Percentiles rank a stretch among this genome's conserved stretches.
phyloP scores from a whole-genome alignment of 2,888 invertebrate species.

The Bruchidius siliquastri region DNA sequence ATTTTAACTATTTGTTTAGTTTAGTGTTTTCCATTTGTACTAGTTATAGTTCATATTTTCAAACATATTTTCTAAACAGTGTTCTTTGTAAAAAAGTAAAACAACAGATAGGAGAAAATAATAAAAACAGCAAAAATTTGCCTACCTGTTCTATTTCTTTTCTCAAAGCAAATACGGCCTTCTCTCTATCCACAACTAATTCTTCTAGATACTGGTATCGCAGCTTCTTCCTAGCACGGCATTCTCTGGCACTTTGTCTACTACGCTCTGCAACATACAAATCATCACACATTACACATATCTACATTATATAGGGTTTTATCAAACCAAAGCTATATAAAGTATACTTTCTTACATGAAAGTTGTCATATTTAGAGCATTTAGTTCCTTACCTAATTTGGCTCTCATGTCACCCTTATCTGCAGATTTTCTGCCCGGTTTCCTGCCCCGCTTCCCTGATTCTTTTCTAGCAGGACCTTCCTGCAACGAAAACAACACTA shows the following conservation, averaged over 20 bases:
- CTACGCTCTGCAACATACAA: slow-evolving; percentile 70
- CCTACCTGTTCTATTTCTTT: slow-evolving; percentile 86
- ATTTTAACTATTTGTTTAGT: too few species aligned
- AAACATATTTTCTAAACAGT: too few species aligned
- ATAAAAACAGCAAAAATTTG: too few species aligned
- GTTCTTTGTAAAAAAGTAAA: too few species aligned
- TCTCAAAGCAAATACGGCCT: slow-evolving; percentile 80
- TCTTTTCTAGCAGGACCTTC: slow-evolving; percentile 69
- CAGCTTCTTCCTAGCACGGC: slow-evolving; percentile 92
- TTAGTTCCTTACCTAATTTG: slow-evolving; percentile 66
- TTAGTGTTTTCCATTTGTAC: too few species aligned
- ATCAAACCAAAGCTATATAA: too few species aligned
- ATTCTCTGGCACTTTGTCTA: slow-evolving; percentile 95
- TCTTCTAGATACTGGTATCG: slow-evolving; percentile 96
- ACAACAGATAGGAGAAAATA: too few species aligned
- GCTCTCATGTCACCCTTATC: slow-evolving; percentile 93
- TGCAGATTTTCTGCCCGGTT: slow-evolving; percentile 79
- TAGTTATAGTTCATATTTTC: too few species aligned
- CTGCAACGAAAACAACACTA: not conserved
- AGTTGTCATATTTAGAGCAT: too few species aligned
- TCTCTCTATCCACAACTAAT: slow-evolving; percentile 87
- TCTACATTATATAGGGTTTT: too few species aligned
- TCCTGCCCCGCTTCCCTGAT: slow-evolving; percentile 81
- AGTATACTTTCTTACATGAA: too few species aligned
- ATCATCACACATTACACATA: too few species aligned